Base-by-base conservation (phyloP, 1,140 invertebrate genomes). In the Penaeus indicus region DNA sequence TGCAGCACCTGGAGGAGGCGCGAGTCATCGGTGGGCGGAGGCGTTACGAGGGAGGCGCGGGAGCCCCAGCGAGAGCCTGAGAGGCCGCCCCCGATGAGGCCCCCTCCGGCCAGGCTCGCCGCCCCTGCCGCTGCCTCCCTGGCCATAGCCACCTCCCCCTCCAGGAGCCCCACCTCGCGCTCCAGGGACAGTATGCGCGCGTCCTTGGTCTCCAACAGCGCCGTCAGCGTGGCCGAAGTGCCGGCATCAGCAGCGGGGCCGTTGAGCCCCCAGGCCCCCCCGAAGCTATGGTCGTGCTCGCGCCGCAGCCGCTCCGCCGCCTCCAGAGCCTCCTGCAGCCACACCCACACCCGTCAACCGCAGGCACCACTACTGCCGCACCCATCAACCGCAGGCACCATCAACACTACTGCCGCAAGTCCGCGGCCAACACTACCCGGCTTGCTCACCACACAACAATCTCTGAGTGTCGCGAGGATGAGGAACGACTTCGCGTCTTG, bases 151-250 rank as follows among this genome's bases (percentile, higher is more conserved):
- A 94, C 86, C 87, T 93, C 93, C 72, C 93, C 92, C 88, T 94
- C 93, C 91, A 97, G 94, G 91, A 96, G 93, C 85, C 94, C 94
- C 88, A 97, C 95, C 92, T 97, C 96, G 91, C 96, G 95, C 94
- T 98, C 96, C 93, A 98, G 94, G 80, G 95, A 96, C 91, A 95
- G 94, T 93, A 97, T 97, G 92, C 96, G 94, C 89, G 96, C 96
- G 93, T 97, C 96, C 95, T 97, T 96, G 79, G 96, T 96, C 93
- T 96, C 96, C 92, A 96, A 94, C 92, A 96, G 95, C 86, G 96
- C 95, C 84, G 95, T 95, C 92, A 96, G 94, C 88, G 95, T 96
- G 93, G 95, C 95, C 92, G 95, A 95, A 89, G 95, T 94, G 92
- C 94, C 94, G 92, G 94, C 94, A 82, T 94, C 94, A 63, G 92